Conservation (phyloP, 2,113 vertebrate species). For the Cololabis saira region DNA sequence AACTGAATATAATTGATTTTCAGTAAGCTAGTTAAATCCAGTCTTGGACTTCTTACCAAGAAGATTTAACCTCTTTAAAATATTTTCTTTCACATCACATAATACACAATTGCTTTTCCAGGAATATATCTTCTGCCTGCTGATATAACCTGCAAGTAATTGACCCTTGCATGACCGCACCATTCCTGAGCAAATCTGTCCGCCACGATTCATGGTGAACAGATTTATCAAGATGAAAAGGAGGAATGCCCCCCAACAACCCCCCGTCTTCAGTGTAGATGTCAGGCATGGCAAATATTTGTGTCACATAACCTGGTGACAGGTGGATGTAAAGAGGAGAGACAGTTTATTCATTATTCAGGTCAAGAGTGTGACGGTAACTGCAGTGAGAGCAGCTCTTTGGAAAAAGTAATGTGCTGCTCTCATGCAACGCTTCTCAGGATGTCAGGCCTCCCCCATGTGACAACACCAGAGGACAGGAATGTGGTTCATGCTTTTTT, state of each 20-base stretch:
- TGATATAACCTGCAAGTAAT: constrained; percentile 38
- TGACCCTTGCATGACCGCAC: constrained; percentile 58
- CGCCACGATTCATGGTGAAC: constrained; percentile 70
- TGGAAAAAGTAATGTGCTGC: constrained; percentile 41
- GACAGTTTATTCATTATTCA: constrained; percentile 65
- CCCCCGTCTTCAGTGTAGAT: constrained; percentile 38
- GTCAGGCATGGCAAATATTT: constrained; percentile 51
- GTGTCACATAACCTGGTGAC: constrained; percentile 69
- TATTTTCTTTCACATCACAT: constrained; percentile 28
- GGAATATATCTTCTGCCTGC: constrained; percentile 16
- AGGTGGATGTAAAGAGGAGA: constrained; percentile 65
- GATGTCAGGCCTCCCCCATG: constrained; percentile 4
- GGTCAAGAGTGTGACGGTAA: constrained; percentile 23
- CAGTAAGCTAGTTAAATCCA: background rate
- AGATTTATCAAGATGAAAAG: constrained; percentile 62
- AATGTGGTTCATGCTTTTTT: constrained; percentile 7
- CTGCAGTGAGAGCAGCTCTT: constrained; percentile 14
- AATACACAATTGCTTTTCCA: constrained; percentile 11
- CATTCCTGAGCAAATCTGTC: constrained; percentile 61
- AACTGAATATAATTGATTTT: background rate
- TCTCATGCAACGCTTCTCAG: constrained; percentile 53
- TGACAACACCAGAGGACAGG: background rate
- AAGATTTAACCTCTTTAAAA: constrained; percentile 26
- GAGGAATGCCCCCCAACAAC: constrained; percentile 44
- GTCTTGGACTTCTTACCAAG: background rate